Base-by-base conservation (phyloP, 1,140 invertebrate species). In the Plutomurus gul region DNA sequence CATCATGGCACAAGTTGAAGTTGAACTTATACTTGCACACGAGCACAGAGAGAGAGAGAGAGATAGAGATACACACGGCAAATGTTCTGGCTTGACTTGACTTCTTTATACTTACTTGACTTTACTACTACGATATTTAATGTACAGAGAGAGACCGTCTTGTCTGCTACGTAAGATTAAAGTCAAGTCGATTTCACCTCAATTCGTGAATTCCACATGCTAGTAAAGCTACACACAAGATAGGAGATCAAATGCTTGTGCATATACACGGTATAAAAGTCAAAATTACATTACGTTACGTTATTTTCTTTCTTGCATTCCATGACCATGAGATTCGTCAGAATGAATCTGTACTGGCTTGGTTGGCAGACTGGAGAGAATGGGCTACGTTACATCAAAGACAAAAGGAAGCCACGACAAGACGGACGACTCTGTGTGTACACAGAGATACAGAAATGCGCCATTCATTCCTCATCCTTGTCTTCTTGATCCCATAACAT, bases 131-230 rank as follows among this genome's bases (percentile, higher is more conserved):
- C 13, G 13, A 7, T 39, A 39, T 39, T 39, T 7, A 7, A 39
- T 39, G 37, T 6, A 39, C 37, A 39, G 37, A 39, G 46, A 47
- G 47, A 22, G 13, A 22, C 25, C 20, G 20, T 51, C 47, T n/a
- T 51, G 47, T 51, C 47, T 51, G 47, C 47, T 65, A 7, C 36
- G 13, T 27, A 27, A 65, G 56, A 65, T 65, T 65, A 65, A 65
- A 65, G 56, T 65, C 56, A 65, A 65, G 56, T 65, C 56, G 56
- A 65, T 65, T 65, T 65, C 56, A 65, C 56, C 56, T 65, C 56
- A 65, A 65, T 65, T 65, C 56, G 56, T 65, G 36, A 65, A 65
- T 65, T 65, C 56, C 56, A 33, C 56, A 65, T 65, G 56, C 18
- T 51, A 51, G 25, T 51, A 22, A 8, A 22, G 5, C 13, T 30